A percentile compares a stretch with the other conserved stretches of the same genome.
phyloP scores from a whole-genome alignment of 2,113 vertebrate genomes.

The Baryphthengus martii region DNA sequence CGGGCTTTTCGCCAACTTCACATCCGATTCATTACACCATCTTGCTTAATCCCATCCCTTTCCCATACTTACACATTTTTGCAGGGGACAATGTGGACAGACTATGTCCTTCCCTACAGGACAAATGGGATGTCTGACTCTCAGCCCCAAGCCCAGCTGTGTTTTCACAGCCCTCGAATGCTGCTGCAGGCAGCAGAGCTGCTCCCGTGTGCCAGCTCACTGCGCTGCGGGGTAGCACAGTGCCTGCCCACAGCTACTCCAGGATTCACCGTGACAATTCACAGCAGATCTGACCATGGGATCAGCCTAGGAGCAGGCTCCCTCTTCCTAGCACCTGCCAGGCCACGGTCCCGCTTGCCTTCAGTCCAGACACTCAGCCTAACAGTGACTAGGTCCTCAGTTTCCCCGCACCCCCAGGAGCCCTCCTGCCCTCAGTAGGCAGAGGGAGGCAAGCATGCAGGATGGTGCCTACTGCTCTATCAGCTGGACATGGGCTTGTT shows the following conservation, averaged over 20 bases:
- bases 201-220: neutral
- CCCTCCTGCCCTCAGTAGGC: neutral
- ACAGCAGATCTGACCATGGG: neutral
- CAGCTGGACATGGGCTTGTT: neutral
- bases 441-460: neutral
- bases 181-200: neutral
- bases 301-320: neutral
- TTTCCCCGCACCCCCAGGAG: neutral
- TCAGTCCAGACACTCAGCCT: neutral
- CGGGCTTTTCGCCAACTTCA: neutral
- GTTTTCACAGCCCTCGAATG: neutral
- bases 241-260: rapidly evolving
- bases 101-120: neutral
- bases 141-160: neutral
- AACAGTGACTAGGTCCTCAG: neutral
- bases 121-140: neutral
- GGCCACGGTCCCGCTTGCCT: neutral
- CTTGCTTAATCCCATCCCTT: neutral
- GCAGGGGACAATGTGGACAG: neutral
- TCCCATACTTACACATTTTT: neutral
- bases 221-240: rapidly evolving
- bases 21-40: neutral
- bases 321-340: neutral
- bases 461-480: neutral
- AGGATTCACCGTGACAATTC: neutral